phyloP scores from a whole-genome alignment of 1,140 invertebrate species.

The Goniozus legneri region DNA sequence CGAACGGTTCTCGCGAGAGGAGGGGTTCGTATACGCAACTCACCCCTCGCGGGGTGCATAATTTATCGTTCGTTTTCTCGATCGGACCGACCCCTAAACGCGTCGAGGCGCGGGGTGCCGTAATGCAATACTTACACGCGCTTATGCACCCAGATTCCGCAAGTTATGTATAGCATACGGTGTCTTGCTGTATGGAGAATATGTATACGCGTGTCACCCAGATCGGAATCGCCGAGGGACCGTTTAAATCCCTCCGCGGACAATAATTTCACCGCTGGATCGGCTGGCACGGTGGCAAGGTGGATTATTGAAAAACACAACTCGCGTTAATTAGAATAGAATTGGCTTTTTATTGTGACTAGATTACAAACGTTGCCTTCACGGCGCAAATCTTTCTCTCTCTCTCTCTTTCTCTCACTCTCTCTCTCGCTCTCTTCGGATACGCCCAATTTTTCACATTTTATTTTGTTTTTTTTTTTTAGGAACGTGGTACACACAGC shows the following conservation, averaged over 20 bases:
- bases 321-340: conserved; percentile 41
- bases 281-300: neutral
- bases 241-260: neutral
- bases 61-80: conserved; percentile 39
- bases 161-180: conserved; percentile 37
- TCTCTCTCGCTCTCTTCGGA: too few species aligned
- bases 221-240: too few species aligned
- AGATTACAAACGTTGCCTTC: conserved; percentile 53
- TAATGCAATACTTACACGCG: conserved; percentile 38
- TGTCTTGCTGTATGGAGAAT: too few species aligned
- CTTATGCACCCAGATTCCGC: conserved; percentile 36
- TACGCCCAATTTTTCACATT: conserved; percentile 41
- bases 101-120: too few species aligned
- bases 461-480: too few species aligned
- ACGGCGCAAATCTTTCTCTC: too few species aligned
- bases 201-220: too few species aligned
- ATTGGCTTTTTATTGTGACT: conserved; percentile 56
- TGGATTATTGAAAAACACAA: neutral
- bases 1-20: conserved; percentile 24
- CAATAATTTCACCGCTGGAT: neutral
- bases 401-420: too few species aligned
- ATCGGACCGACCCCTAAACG: too few species aligned
- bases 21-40: conserved; percentile 12
- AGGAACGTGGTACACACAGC: conserved; percentile 48
- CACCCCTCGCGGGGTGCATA: conserved; percentile 40